Evolutionary conservation across 1,140 invertebrate species (phyloP), one percentile per base, ranked within the genome.

Genomic region (Bursaphelenchus mucronatus): DNA sequence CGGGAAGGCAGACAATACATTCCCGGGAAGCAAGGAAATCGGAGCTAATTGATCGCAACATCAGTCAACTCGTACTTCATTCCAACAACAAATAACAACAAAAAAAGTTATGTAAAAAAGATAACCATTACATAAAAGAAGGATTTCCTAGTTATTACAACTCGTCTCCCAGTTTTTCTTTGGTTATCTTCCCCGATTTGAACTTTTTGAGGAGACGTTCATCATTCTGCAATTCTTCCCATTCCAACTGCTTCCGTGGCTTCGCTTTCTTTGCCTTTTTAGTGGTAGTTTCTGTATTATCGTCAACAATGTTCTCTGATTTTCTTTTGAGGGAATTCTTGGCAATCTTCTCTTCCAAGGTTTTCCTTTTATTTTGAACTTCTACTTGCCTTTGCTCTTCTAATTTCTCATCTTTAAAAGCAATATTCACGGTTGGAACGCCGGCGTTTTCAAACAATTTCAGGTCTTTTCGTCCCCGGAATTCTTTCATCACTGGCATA

Each of bases 101-200:
- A 30, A 30, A 30, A 1, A 30, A 30, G 30, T 30, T 30, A 30
- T 30, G 30, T 30, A 30, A 30, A 30, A 30, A 30, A 5, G 30
- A 30, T 30, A 30, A 30, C 30, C 30, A 30, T 30, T 30, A 5
- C 30, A 30, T 30, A 5, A 3, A 5, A 30, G 30, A 30, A 30
- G 30, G 30, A 5, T 5, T 30, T 30, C 30, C 30, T 5, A 30
- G 30, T 30, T 1, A 30, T 30, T 5, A 30, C 30, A 30, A 30
- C 5, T 30, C 30, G 30, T 69, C 66, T 15, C 75, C 43, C 45
- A 76, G 39, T 61, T 76, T 59, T 13, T 30, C 40, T 53, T 74
- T 68, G n/a, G 45, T 71, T 11, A 73, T 53, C 45, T 73, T 73
- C 41, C 72, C 71, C 44, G 66, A 76, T 40, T 71, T 73, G 58